Evolutionary conservation across 2,797 vertebrate species (phyloP).

Genomic region (Chiloscyllium punctatum): DNA sequence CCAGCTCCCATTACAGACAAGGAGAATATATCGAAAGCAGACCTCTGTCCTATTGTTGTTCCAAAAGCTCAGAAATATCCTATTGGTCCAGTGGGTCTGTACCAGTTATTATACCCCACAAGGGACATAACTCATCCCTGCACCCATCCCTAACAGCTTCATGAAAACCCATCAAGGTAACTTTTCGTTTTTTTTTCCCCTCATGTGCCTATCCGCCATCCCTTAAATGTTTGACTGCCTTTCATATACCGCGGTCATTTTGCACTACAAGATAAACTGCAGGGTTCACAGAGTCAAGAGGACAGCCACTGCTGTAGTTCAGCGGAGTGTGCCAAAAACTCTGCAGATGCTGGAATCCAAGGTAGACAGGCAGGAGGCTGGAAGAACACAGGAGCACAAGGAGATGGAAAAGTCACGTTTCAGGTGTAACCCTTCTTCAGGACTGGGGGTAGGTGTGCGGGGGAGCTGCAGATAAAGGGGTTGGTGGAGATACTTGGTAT

Average conservation of each 20-base stretch:
- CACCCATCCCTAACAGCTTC: no score
- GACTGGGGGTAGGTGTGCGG: no score
- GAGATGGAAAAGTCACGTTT: no score
- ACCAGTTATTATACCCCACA: not conserved
- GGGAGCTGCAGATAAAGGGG: no score
- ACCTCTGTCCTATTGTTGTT: not conserved
- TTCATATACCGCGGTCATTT: not conserved
- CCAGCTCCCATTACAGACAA: not conserved
- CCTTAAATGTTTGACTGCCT: not conserved
- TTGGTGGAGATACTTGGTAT: no score
- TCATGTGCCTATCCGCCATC: not conserved
- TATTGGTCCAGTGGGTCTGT: not conserved
- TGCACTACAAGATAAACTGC: not conserved
- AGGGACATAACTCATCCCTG: not conserved
- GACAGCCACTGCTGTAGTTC: not conserved
- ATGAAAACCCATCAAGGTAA: not conserved
- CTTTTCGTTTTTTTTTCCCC: not conserved
- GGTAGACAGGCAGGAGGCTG: no score
- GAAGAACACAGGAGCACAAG: no score
- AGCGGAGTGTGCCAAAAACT: not conserved
- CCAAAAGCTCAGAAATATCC: not conserved
- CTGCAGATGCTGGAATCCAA: no score
- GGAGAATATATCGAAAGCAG: not conserved
- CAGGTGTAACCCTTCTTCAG: no score
- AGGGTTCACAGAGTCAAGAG: not conserved